phyloP scores from a whole-genome alignment of 2,888 invertebrate species.

The Erpobdella octoculata region DNA sequence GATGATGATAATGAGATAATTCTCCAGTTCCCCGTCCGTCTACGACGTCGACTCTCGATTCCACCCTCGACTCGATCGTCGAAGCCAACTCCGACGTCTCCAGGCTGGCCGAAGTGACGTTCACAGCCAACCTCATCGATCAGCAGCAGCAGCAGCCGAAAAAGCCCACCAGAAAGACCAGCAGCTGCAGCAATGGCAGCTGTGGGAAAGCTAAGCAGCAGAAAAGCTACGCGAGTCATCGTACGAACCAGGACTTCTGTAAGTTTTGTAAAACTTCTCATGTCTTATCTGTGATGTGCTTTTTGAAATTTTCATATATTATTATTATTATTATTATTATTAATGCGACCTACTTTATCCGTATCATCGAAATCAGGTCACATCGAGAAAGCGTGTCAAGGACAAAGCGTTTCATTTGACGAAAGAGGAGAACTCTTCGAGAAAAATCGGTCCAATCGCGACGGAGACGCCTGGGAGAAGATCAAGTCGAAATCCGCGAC shows the following conservation, averaged over 20 bases:
- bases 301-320: too few relatives aligned
- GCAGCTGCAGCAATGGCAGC: neutral
- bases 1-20: too few relatives aligned
- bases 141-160: neutral
- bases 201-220: neutral
- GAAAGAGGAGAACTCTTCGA: neutral
- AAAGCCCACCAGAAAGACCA: neutral
- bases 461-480: neutral
- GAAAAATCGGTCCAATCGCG: neutral
- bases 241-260: neutral
- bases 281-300: too few relatives aligned
- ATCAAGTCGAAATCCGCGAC: too few relatives aligned
- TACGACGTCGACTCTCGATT: too few relatives aligned
- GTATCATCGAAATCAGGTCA: neutral
- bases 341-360: too few relatives aligned
- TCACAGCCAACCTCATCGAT: neutral
- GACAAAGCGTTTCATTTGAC: conserved; percentile 15
- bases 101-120: neutral
- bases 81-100: conserved; percentile 22
- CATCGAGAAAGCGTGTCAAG: neutral
- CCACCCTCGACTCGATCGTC: conserved; percentile 24
- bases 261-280: too few relatives aligned
- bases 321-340: neutral
- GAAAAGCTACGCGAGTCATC: neutral
- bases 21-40: too few relatives aligned